Evolutionary conservation across 1,140 invertebrate genomes (phyloP), one percentile per base, ranked within the genome.

Genomic region (Drosophila sp.): DNA sequence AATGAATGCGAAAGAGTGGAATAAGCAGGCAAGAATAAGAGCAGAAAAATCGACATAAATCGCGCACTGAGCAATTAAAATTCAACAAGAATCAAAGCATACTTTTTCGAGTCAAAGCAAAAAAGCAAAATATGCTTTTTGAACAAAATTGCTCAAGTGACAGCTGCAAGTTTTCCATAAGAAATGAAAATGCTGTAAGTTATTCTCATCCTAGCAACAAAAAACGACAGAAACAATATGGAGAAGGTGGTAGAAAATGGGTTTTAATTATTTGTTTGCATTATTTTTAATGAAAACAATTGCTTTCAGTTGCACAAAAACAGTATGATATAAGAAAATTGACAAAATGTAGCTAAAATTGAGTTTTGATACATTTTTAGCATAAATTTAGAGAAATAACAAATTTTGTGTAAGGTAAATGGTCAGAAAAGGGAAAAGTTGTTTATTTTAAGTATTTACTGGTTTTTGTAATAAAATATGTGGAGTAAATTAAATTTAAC

Each of bases 41-140:
- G 2, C 54, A 4, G 9, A 7, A 5, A 54, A 50, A 41, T 16
- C 27, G 53, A 34, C 32, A 46, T 59, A 50, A 62, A 62, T 11
- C 3, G 43, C n/a, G 54, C n/a, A n/a, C 16, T 29, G 5, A 72
- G 48, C 70, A 72, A 72, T 72, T 72, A 72, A 72, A 72, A 72
- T 72, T 72, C 63, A 72, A 67, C 54, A 72, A 67, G 46, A 59
- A 59, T 59, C 46, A 59, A 54, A 38, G 63, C 63, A 41, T 43
- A 53, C 38, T 32, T 54, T 53, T 43, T 9, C 7, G 46, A 25
- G 13, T 36, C 25, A 43, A 29, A 34, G 34, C 34, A 54, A 54
- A 54, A 57, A 56, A 65, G 51, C 16, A 46, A 56, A 66, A 32
- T 21, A 45, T 56, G 18, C 38, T 54, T 18, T 34, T 18, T 32